Evolutionary conservation across 2,888 invertebrate species (phyloP), one percentile per base, ranked within the genome.

Genomic region (Cheilosia vernalis): DNA sequence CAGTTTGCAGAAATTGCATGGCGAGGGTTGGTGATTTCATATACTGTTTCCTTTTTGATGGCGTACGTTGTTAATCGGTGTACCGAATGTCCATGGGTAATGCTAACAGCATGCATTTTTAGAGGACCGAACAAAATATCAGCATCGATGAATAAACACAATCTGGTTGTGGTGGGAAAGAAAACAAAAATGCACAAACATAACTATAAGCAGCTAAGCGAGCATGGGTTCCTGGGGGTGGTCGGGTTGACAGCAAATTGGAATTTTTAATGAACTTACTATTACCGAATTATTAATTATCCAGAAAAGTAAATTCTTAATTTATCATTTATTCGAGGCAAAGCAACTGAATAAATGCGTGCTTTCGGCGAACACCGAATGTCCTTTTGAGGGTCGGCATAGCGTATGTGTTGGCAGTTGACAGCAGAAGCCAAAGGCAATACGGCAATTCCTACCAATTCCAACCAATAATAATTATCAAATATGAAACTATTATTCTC

Each of bases 271-370:
- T 42, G 49, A 70, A 72, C 17, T 76, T 51, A 33, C 42, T 61
- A 56, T 56, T 66, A 42, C 13, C 67, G 47, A 77, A 83, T 78
- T 78, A 78, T 78, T 72, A 83, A 78, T 60, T 60, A 72, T 15
- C 53, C 42, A 63, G 33, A 63, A 27, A 70, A 69, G 77, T 58
- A 17, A 76, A 60, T 70, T 1, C 27, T 1, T 27, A 47, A 47
- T 70, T 56, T 27, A 55, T 33, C 27, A 9, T 64, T 33, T 33
- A 17, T 60, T 64, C 19, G 53, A 49, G 15, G 27, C 27, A 3
- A 58, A 33, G 19, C 42, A 30, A 49, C 56, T 15, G 19, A 19
- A 15, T 55, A 10, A 24, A 33, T 55, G 4, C 24, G n/a, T 15
- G 19, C n/a, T 9, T 42, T 5, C 27, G 15, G 21, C 4, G 30